Percentiles rank a stretch among this genome's conserved stretches.
Evolutionary conservation across 2,113 vertebrate species (phyloP).

Genomic region (Leptobrachium ailaonicum): DNA sequence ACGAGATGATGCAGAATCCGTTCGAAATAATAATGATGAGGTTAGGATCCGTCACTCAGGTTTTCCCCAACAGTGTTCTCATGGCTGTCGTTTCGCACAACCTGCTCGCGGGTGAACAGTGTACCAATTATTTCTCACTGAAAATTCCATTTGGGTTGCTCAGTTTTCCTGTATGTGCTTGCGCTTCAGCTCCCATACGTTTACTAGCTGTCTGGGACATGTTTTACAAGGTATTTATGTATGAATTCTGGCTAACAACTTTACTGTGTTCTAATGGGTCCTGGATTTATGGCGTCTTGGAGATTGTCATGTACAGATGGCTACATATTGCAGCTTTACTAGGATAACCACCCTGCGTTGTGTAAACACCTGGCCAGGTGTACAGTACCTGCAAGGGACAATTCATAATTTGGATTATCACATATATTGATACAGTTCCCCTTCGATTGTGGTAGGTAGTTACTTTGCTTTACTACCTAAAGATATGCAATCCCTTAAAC

Average conservation of each 20-base stretch:
- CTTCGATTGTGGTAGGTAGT: too few relatives aligned
- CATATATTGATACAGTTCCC: too few relatives aligned
- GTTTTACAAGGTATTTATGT: conserved; percentile 19
- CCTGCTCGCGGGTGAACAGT: background rate
- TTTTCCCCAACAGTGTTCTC: conserved; percentile 10
- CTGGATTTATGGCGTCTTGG: background rate
- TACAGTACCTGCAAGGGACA: too few relatives aligned
- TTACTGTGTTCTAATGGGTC: background rate
- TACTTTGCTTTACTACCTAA: too few relatives aligned
- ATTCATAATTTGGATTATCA: too few relatives aligned
- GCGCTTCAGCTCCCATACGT: background rate
- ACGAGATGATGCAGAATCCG: conserved; percentile 8
- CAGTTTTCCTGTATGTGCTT: conserved; percentile 9
- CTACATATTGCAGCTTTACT: background rate
- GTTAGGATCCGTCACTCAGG: background rate
- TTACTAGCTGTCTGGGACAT: conserved; percentile 6
- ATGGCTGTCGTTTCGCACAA: conserved; percentile 17
- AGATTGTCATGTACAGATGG: background rate
- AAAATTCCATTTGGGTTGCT: background rate
- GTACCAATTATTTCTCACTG: background rate
- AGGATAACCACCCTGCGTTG: too few relatives aligned
- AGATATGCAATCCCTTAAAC: too few relatives aligned
- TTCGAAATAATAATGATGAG: conserved; percentile 5
- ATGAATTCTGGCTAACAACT: background rate
- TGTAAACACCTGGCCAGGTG: too few relatives aligned